phyloP scores from a whole-genome alignment of 2,113 vertebrate species.

The Psilopsiagon aurifrons region DNA sequence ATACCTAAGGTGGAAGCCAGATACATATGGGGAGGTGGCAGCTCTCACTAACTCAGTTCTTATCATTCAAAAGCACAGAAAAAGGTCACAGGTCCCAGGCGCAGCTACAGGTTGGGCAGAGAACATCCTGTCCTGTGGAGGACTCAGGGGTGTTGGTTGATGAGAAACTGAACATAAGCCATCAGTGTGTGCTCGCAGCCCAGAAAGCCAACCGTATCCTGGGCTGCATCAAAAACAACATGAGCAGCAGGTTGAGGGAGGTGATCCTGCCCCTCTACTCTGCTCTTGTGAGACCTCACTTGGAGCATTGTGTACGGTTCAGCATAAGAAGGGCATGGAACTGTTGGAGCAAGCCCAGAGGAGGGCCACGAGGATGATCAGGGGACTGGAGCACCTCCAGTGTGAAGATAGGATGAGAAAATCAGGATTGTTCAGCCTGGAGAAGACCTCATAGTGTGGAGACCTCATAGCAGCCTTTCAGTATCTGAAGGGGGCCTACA shows the following conservation, averaged over 20 bases:
- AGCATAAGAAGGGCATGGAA: not conserved
- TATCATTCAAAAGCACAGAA: not conserved
- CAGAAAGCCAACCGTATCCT: not conserved
- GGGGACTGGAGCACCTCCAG: not conserved
- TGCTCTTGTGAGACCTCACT: not conserved
- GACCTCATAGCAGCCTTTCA: not conserved
- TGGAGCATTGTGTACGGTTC: not conserved
- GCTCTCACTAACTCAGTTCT: not conserved
- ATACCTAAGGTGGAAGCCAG: not conserved
- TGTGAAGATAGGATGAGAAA: not conserved
- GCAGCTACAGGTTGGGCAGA: not conserved
- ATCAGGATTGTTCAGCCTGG: not conserved
- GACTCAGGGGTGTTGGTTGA: rapidly evolving
- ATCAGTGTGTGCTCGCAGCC: not conserved
- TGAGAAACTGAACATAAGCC: not conserved
- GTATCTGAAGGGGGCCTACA: not conserved
- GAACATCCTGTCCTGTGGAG: not conserved
- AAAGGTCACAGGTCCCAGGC: not conserved
- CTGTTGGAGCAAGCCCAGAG: not conserved
- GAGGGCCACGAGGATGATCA: not conserved
- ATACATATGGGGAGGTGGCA: not conserved
- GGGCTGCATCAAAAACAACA: not conserved
- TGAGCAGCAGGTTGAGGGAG: not conserved
- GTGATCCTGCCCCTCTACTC: not conserved
- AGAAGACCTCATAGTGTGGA: not conserved